phyloP scores from a whole-genome alignment of 2,113 vertebrate species.

The sheep (Ovis aries) region DNA sequence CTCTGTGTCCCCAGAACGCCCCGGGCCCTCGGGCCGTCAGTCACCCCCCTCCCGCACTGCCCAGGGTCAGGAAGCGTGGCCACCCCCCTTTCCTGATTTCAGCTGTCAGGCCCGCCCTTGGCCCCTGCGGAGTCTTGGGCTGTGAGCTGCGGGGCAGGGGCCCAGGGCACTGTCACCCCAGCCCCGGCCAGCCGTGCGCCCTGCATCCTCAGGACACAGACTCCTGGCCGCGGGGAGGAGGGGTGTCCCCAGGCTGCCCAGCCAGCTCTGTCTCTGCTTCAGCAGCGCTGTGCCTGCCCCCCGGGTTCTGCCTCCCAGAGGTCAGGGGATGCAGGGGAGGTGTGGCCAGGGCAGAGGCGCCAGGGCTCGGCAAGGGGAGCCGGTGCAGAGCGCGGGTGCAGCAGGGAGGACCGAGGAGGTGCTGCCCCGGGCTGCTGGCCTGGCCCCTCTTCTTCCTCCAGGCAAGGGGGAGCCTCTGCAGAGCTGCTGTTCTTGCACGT shows the following conservation, averaged over 20 bases:
- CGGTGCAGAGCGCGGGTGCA: neutral
- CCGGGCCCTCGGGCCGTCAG: neutral
- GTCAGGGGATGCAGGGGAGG: neutral
- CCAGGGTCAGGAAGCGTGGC: neutral
- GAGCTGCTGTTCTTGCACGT: neutral
- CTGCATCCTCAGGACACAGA: neutral
- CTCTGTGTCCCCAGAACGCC: neutral
- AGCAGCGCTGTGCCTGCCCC: rapidly evolving
- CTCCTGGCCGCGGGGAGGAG: neutral
- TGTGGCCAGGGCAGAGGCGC: neutral
- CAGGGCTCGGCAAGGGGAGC: neutral
- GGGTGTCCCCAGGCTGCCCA: neutral
- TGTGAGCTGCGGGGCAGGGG: too few relatives aligned
- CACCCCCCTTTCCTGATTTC: neutral
- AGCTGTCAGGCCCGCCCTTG: neutral
- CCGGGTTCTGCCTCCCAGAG: neutral
- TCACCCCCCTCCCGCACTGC: neutral
- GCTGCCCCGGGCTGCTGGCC: rapidly evolving
- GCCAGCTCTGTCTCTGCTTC: neutral
- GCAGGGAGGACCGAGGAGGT: neutral
- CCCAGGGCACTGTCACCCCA: neutral
- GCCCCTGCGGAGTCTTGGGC: neutral
- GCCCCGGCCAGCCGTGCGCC: neutral
- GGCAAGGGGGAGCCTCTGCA: neutral
- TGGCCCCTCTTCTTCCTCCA: neutral